Evolutionary conservation across 2,888 invertebrate species (phyloP), one percentile per base, ranked within the genome.

Genomic region (Osmoderma eremita): DNA sequence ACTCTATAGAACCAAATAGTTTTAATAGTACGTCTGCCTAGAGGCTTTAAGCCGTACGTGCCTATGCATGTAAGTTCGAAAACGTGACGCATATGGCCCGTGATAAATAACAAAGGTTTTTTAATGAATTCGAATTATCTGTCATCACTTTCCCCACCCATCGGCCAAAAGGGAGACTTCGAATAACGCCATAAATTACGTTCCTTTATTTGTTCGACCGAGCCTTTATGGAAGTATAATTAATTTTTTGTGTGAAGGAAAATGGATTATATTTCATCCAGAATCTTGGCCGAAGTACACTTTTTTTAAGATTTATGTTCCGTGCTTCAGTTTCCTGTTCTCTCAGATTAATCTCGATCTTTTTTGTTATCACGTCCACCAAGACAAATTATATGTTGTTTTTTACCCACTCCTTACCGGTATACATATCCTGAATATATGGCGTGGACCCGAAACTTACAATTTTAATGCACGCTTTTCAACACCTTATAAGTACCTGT

Each of bases 121-220:
- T 61, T 45, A 61, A 61, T 61, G 58, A 61, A 61, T 61, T 61
- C 45, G 24, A 61, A 61, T 61, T 61, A 61, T 61, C 45, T 61
- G 58, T 61, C 58, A 41, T 36, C 36, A 61, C 45, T 45, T 61
- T 30, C 18, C 36, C 30, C 45, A 18, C 58, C 45, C 17, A 45
- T 45, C 45, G 45, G 17, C 58, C 45, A 30, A 17, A 45, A 61
- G 36, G 30, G 45, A 30, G 45, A 61, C 58, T 15, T 61, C 58
- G 45, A 45, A 61, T 61, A 61, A 48, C 58, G 45, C 42, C 13
- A 61, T 61, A 61, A 61, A 61, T 61, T 61, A 61, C 45, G 18
- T 61, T 61, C 58, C 41, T 61, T 61, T 61, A 61, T 61, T 61
- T 61, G 58, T 61, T 45, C 58, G 48, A 36, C 45, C 45, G 41